Evolutionary conservation across 2,888 invertebrate genomes (phyloP).

Genomic region (Drosophila longiperda): DNA sequence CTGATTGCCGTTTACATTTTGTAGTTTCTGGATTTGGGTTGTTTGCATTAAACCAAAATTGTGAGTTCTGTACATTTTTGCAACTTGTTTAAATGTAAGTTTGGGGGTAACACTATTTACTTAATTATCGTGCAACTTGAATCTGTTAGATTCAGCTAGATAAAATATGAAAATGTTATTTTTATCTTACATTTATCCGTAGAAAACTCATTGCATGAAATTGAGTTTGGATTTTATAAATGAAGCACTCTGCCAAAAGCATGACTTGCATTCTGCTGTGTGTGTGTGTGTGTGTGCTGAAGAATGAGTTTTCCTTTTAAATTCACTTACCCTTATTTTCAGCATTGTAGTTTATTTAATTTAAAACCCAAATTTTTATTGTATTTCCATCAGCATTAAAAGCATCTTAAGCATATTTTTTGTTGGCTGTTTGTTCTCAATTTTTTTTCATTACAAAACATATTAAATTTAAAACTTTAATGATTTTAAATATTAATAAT

Average conservation of each 20-base stretch:
- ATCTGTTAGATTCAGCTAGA: neutral
- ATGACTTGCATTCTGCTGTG: conserved; percentile 14
- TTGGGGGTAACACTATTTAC: conserved; percentile 9
- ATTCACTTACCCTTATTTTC: neutral
- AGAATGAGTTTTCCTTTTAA: neutral
- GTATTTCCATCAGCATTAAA: neutral
- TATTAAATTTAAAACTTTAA: neutral
- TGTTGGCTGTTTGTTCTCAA: neutral
- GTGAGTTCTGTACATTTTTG: conserved; percentile 7
- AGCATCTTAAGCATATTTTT: neutral
- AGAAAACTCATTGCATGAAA: neutral
- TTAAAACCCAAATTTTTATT: neutral
- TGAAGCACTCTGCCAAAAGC: conserved; percentile 8
- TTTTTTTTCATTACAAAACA: neutral
- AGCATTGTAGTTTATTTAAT: neutral
- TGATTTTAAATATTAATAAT: neutral
- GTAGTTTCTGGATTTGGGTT: conserved; percentile 28
- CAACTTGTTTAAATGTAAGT: conserved; percentile 7
- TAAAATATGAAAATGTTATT: neutral
- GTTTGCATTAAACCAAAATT: conserved; percentile 24
- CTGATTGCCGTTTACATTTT: conserved; percentile 30
- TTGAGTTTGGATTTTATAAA: conserved; percentile 7
- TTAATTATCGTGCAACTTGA: conserved; percentile 5
- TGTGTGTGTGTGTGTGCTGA: neutral
- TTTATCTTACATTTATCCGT: neutral